Base-by-base conservation (phyloP, 1,140 invertebrate genomes). In the Pseudoatta argentina region DNA sequence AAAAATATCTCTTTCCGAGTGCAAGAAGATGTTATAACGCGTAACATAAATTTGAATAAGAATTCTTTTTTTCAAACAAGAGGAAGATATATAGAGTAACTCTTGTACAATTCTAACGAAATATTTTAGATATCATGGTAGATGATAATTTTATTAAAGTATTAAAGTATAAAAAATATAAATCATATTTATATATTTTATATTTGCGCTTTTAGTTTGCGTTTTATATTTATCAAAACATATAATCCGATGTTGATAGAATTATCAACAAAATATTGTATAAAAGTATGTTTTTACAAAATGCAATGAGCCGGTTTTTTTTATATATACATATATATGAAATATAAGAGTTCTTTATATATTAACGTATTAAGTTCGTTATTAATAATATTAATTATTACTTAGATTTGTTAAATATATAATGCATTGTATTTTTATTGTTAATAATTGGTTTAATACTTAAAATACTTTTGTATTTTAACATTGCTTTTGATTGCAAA, bases 111-210 rank as follows among this genome's bases (percentile, higher is more conserved):
- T 85, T 48, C 14, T 55, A 57, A 76, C 21, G 18, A 87, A 27
- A 79, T 85, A 87, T 87, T 89, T 90, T 81, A 89, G 30, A 81
- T 87, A 85, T 59, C 7, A 72, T 39, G 16, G 14, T 10, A 34
- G 34, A 44, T 61, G 30, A 82, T n/a, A 87, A 87, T 21, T 89
- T 89, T 79, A 79, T 75, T 88, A 59, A 61, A 21, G 63, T 77
- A 64, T 16, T 51, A 51, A 51, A 51, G 14, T 78, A 55, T 14
- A 6, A 57, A 81, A 81, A n/a, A 63, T 63, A 78, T 59, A 34
- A 48, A 57, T 8, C 48, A 12, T 76, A 16, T 24, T 63, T 51
- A 72, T 77, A 55, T 72, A 66, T 64, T 73, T 75, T 67, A 76
- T 57, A 55, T 72, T 73, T 59, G 21, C 24, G 34, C 27, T 59